These are phyloP conservation scores for Salvator merianae DNA, from an alignment of 2,113 vertebrate genomes.

Conservation along the genomic window DNA sequence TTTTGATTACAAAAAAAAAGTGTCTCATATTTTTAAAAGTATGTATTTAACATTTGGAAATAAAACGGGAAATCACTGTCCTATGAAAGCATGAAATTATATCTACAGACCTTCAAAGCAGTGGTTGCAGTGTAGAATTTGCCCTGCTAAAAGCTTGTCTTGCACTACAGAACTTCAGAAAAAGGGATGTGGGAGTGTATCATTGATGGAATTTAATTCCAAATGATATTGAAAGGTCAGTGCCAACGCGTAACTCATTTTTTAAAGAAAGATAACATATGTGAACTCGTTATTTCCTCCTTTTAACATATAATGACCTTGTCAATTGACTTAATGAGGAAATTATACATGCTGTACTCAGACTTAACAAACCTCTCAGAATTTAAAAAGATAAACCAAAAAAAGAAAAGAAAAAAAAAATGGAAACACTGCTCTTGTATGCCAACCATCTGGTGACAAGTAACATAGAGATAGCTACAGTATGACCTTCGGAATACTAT, in stretches of 20 bases:
- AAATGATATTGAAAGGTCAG: conserved; percentile 69
- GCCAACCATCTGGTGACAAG: conserved; percentile 17
- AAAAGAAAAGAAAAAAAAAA: background rate
- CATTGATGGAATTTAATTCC: conserved; percentile 60
- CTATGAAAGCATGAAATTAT: background rate
- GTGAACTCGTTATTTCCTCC: conserved; percentile 65
- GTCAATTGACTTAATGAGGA: conserved; percentile 73
- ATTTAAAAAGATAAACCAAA: conserved; percentile 54
- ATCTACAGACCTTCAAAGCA: background rate
- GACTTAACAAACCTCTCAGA: conserved; percentile 67
- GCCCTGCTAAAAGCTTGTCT: conserved; percentile 6
- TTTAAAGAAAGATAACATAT: conserved; percentile 54
- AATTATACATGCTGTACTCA: conserved; percentile 71
- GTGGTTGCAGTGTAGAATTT: conserved; percentile 18
- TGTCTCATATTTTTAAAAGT: background rate
- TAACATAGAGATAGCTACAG: conserved; percentile 35
- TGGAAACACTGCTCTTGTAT: conserved; percentile 8
- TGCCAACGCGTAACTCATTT: conserved; percentile 60
- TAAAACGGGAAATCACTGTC: conserved; percentile 8
- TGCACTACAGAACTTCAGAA: conserved; percentile 34
- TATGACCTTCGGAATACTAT: conserved; percentile 27
- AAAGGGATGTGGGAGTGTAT: conserved; percentile 21
- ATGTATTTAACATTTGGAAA: conserved; percentile 19
- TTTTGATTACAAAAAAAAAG: background rate
- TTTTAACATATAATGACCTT: conserved; percentile 69